Evolutionary conservation across 1,140 invertebrate species (phyloP), one percentile per base, ranked within the genome.

Genomic region (Neodiprion pinetum): DNA sequence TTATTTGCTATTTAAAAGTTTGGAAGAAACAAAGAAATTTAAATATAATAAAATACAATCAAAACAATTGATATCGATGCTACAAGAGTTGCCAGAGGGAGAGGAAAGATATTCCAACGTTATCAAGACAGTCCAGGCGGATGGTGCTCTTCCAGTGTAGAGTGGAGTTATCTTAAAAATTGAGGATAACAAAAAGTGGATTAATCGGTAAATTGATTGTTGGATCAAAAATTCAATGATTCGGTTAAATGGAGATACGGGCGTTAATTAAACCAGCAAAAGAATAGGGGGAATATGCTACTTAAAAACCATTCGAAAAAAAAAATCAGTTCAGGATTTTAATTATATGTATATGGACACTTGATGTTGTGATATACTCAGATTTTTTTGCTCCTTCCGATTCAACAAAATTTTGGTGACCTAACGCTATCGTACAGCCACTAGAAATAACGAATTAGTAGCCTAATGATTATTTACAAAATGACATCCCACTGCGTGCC

Each of bases 401-500:
- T 61, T 61, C n/a, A 14, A 61, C 53, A 61, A 12, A 14, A 61
- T 9, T 61, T 61, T 61, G 5, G n/a, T 5, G 8, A 61, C 53
- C 53, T 61, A 61, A 61, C 9, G 11, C 53, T 61, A 61, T 61
- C 28, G 11, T 61, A 61, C 53, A 12, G 53, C 53, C 53, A 9
- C 53, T 61, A 17, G 9, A 61, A 61, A 0, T 61, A 61, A 61
- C 11, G 11, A 61, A 61, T 61, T 14, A 61, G 8, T 61, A 61
- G 53, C 53, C 53, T 61, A 61, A 61, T 61, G n/a, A 17, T 61
- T 14, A 61, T 7, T 14, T 61, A 14, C 9, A 61, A 14, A 61
- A 9, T 61, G 53, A 61, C 53, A 61, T 61, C 53, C 53, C 53
- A 61, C 53, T 61, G 53, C 53, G 53, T 61, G 53, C 53, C 53